Conservation (phyloP, 2,797 vertebrate species). For the Pipistrellus pygmaeus region DNA sequence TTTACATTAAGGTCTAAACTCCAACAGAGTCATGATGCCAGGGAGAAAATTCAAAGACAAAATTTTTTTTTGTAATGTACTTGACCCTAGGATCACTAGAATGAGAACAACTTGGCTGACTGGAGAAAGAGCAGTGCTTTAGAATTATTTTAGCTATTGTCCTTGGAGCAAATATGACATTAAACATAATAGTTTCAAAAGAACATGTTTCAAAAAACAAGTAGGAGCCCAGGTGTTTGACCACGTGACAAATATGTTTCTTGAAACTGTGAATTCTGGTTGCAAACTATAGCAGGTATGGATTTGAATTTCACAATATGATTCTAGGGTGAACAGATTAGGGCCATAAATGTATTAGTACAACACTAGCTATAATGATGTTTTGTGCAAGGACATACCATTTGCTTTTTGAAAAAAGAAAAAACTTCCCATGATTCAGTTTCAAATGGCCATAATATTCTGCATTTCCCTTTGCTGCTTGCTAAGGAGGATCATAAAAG, state of each 20-base stretch:
- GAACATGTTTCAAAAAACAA: constrained; percentile 1
- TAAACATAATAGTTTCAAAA: background rate
- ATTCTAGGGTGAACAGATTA: background rate
- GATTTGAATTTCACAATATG: constrained; percentile 16
- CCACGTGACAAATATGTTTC: background rate
- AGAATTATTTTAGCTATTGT: background rate
- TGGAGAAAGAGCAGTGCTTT: constrained; percentile 29
- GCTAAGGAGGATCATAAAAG: background rate
- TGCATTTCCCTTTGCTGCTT: constrained; percentile 1
- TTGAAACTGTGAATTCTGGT: constrained; percentile 33
- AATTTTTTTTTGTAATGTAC: constrained; percentile 48
- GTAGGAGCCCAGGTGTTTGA: background rate
- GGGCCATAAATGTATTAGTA: background rate
- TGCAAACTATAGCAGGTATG: background rate
- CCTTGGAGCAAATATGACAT: background rate
- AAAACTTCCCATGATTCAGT: background rate
- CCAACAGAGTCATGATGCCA: constrained; percentile 56
- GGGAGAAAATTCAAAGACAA: constrained; percentile 55
- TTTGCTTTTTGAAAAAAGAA: background rate
- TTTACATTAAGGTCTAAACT: constrained; percentile 57
- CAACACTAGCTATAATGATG: background rate
- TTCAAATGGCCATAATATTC: constrained; percentile 22
- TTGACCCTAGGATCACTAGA: constrained; percentile 47
- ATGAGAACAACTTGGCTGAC: background rate
- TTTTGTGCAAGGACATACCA: background rate